Conservation (phyloP, 2,797 vertebrate genomes). For the Gallinago stenura region DNA sequence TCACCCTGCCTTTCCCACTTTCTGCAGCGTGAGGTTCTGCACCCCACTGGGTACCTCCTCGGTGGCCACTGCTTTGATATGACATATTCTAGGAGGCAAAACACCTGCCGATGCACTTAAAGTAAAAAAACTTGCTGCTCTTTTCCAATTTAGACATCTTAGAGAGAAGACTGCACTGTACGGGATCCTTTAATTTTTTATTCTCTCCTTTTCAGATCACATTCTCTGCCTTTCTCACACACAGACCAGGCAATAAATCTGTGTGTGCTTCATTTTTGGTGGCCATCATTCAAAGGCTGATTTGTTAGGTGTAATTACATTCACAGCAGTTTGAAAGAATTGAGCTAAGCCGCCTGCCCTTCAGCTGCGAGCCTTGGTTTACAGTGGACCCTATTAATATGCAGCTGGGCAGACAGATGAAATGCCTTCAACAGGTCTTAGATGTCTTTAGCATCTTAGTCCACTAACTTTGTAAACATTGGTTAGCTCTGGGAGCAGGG, state of each 20-base stretch:
- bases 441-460: slow-evolving; percentile 65
- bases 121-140: slow-evolving; percentile 37
- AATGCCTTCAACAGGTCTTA: slow-evolving; percentile 65
- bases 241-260: slow-evolving; percentile 63
- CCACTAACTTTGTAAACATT: slow-evolving; percentile 54
- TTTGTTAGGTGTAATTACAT: slow-evolving; percentile 74
- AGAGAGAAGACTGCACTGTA: not conserved
- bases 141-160: slow-evolving; percentile 50
- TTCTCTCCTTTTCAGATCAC: slow-evolving; percentile 51
- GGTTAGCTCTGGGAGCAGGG: slow-evolving; percentile 11
- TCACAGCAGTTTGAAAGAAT: slow-evolving; percentile 71
- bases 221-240: slow-evolving; percentile 55
- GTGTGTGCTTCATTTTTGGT: slow-evolving; percentile 62
- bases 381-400: slow-evolving; percentile 67
- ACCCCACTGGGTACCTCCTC: slow-evolving; percentile 12
- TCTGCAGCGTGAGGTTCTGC: slow-evolving; percentile 3
- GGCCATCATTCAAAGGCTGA: slow-evolving; percentile 70
- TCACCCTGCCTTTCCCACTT: slow-evolving; percentile 5
- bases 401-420: slow-evolving; percentile 64
- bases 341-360: slow-evolving; percentile 69
- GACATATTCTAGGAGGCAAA: slow-evolving; percentile 52
- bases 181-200: slow-evolving; percentile 62
- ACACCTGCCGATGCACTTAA: slow-evolving; percentile 47
- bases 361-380: slow-evolving; percentile 62
- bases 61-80: slow-evolving; percentile 33